Evolutionary conservation across 2,888 invertebrate genomes (phyloP), one percentile per base, ranked within the genome.

Genomic region (Slavum lentiscoides): DNA sequence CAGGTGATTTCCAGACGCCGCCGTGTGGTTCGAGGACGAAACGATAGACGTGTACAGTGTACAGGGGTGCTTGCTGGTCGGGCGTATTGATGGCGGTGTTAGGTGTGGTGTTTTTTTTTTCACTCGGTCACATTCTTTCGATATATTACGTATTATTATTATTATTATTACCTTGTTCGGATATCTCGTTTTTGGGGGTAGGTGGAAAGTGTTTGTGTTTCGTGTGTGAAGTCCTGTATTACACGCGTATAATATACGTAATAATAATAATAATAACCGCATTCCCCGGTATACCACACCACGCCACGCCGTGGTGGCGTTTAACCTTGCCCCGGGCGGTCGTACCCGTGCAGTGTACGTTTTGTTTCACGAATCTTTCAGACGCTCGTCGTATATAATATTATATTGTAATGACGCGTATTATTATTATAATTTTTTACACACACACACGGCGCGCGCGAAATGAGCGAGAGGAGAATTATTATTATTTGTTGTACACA

Each of bases 1-100:
- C 80, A 80, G 80, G 72, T 72, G 72, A 80, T 80, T 64, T 39
- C 49, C 49, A 72, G 70, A 64, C 62, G 43, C 43, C 30, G 30
- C 4, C 4, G 30, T 30, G 30, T 30, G 30, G 58, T 72, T 66
- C 9, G 37, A n/a, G 37, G 43, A 37, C 55, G 58, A 64, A 66
- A 43, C 13, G 80, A n/a, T n/a, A n/a, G n/a, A n/a, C n/a, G n/a
- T n/a, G n/a, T n/a, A n/a, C n/a, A n/a, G n/a, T n/a, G n/a, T n/a
- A n/a, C n/a, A n/a, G n/a, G n/a, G n/a, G n/a, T n/a, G n/a, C n/a
- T n/a, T n/a, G n/a, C n/a, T n/a, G n/a, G n/a, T n/a, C n/a, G 80
- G 72, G 58, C 30, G 30, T 30, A 30, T 30, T 58, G 80, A n/a
- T 64, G 55, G 19, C 9, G 43, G 43, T 6, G 19, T 30, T 21